Evolutionary conservation across 2,888 invertebrate genomes (phyloP).

Genomic region (Cheilosia grossa): DNA sequence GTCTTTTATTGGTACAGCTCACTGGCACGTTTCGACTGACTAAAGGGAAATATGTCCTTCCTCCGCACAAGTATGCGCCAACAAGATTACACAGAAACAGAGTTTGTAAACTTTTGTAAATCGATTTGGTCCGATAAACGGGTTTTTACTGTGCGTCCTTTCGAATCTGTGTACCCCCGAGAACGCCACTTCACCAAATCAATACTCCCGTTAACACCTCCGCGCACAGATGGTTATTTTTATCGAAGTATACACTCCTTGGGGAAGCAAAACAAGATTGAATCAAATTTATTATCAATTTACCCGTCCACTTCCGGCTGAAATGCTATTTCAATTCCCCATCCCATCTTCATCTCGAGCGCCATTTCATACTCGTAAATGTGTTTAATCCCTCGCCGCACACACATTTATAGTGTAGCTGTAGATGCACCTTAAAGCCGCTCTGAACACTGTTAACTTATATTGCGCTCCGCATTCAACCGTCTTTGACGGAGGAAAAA

Average conservation of each 20-base stretch:
- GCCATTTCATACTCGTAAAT: constrained; percentile 28
- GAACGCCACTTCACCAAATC: constrained; percentile 2
- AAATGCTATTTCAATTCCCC: constrained; percentile 23
- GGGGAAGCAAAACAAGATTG: constrained; percentile 7
- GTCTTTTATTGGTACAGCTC: too few relatives aligned
- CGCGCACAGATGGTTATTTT: neutral
- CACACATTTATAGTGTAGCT: constrained; percentile 27
- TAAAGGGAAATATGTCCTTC: too few relatives aligned
- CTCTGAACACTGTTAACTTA: neutral
- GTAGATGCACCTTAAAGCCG: constrained; percentile 48
- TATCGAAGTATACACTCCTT: neutral
- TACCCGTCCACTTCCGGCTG: constrained; percentile 17
- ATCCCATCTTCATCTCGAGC: constrained; percentile 6
- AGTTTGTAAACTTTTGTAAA: too few relatives aligned
- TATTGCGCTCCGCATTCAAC: constrained; percentile 20
- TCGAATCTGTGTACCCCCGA: neutral
- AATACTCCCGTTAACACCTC: neutral
- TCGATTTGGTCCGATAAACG: too few relatives aligned
- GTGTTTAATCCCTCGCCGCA: constrained; percentile 43
- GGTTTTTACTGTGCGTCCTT: neutral
- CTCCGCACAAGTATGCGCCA: too few relatives aligned
- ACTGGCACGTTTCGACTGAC: too few relatives aligned
- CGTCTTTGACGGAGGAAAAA: constrained; percentile 17
- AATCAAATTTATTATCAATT: constrained; percentile 42
- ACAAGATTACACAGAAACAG: too few relatives aligned